phyloP scores from a whole-genome alignment of 1,140 invertebrate species.

The Fopius arisanus region DNA sequence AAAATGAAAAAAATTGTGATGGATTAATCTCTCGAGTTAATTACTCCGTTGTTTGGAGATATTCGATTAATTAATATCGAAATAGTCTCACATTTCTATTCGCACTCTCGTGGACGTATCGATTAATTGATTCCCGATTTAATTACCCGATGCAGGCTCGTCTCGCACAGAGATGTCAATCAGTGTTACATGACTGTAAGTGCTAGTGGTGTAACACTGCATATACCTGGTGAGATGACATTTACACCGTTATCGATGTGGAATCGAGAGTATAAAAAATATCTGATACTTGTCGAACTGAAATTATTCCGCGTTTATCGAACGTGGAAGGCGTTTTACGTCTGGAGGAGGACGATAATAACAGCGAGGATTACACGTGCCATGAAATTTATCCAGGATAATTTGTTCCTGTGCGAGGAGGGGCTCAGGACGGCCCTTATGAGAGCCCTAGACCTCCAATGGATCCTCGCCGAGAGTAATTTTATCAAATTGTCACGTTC shows the following conservation, averaged over 20 bases:
- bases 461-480: constrained; percentile 69
- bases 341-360: constrained; percentile 80
- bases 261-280: constrained; percentile 76
- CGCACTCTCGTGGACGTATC: constrained; percentile 9
- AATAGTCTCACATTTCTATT: not conserved
- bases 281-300: constrained; percentile 74
- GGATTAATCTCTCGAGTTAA: too few relatives aligned
- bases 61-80: constrained; percentile 44
- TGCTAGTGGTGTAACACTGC: constrained; percentile 74
- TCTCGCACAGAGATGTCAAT: constrained; percentile 71
- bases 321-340: constrained; percentile 83
- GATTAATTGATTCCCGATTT: constrained; percentile 21
- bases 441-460: constrained; percentile 75
- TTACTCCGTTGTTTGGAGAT: too few relatives aligned
- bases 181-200: constrained; percentile 75
- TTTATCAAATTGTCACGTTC: constrained; percentile 66
- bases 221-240: constrained; percentile 69
- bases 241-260: constrained; percentile 75
- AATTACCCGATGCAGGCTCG: constrained; percentile 62
- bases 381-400: constrained; percentile 69
- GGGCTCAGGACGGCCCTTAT: constrained; percentile 75
- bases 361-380: constrained; percentile 72
- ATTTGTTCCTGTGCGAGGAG: constrained; percentile 78
- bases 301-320: constrained; percentile 76
- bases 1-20: too few relatives aligned